phyloP scores from a whole-genome alignment of 2,113 vertebrate genomes.

The Morone chrysops region DNA sequence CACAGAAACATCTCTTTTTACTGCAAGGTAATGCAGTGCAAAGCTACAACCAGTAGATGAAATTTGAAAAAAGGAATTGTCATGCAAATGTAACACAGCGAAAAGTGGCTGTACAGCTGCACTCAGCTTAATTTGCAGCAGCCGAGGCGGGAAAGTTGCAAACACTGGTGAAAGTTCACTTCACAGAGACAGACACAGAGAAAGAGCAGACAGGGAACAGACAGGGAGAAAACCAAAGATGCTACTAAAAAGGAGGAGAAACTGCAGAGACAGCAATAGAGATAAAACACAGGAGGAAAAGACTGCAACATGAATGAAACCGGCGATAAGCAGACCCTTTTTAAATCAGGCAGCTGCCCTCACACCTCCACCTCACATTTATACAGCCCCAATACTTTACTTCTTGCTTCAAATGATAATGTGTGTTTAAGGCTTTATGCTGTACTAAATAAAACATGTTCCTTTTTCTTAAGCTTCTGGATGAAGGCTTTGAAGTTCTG shows the following conservation, averaged over 20 bases:
- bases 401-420: not conserved
- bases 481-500: too few relatives aligned
- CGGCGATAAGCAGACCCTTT: not conserved
- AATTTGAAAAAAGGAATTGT: not conserved
- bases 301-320: not conserved
- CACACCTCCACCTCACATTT: not conserved
- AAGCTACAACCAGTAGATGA: not conserved
- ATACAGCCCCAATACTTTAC: not conserved
- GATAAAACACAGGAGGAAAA: not conserved
- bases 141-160: not conserved
- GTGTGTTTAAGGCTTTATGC: not conserved
- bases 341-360: not conserved
- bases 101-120: not conserved
- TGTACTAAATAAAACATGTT: not conserved
- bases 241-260: not conserved
- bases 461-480: not conserved
- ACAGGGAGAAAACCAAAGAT: not conserved
- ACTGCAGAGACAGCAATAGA: not conserved
- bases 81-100: not conserved
- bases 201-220: not conserved
- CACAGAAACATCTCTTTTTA: not conserved
- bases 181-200: not conserved
- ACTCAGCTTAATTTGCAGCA: slow-evolving; percentile 18
- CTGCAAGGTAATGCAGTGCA: not conserved
- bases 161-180: not conserved